Percentiles rank a stretch among this genome's conserved stretches.
These are phyloP conservation scores for Notarius lentiginosus DNA, from an alignment of 2,113 vertebrate genomes.

Conservation along the genomic window DNA sequence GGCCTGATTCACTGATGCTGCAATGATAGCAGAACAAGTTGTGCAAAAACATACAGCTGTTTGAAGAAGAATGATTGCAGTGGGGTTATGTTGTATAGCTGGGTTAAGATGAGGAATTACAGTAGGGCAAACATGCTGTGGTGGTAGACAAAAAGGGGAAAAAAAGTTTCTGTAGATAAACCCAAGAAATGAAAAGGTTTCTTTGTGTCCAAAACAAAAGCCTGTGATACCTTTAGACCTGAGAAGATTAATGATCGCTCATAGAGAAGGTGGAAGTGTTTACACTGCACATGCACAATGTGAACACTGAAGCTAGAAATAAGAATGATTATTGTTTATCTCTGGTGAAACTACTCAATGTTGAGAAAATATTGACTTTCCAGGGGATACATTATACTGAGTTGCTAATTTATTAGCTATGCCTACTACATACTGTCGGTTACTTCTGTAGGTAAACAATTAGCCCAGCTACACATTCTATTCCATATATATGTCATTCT, in stretches of 20 bases:
- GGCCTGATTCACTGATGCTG: slow-evolving; percentile 5
- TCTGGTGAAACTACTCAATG: not conserved
- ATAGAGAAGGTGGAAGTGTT: slow-evolving; percentile 8
- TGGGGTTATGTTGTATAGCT: slow-evolving; percentile 36
- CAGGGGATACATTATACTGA: not conserved
- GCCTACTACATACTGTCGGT: not conserved
- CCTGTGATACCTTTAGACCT: slow-evolving; percentile 40
- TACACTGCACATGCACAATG: slow-evolving; percentile 5
- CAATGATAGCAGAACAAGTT: slow-evolving; percentile 28
- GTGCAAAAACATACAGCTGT: slow-evolving; percentile 31
- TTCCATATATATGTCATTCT: not conserved
- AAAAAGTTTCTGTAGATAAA: slow-evolving; percentile 32
- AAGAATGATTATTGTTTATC: not conserved
- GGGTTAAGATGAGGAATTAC: slow-evolving; percentile 43
- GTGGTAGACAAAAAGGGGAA: not conserved
- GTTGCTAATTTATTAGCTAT: not conserved
- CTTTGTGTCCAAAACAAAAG: slow-evolving; percentile 54
- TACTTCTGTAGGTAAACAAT: not conserved
- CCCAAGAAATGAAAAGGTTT: slow-evolving; percentile 18
- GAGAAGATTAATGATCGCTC: slow-evolving; percentile 36
- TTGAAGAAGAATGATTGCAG: slow-evolving; percentile 41
- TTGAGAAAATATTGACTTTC: slow-evolving; percentile 24
- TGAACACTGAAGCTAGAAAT: slow-evolving; percentile 18
- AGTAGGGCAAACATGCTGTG: slow-evolving; percentile 47
- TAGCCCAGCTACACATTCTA: not conserved